phyloP scores from a whole-genome alignment of 2,888 invertebrate species.

The Thymelicus lineola region DNA sequence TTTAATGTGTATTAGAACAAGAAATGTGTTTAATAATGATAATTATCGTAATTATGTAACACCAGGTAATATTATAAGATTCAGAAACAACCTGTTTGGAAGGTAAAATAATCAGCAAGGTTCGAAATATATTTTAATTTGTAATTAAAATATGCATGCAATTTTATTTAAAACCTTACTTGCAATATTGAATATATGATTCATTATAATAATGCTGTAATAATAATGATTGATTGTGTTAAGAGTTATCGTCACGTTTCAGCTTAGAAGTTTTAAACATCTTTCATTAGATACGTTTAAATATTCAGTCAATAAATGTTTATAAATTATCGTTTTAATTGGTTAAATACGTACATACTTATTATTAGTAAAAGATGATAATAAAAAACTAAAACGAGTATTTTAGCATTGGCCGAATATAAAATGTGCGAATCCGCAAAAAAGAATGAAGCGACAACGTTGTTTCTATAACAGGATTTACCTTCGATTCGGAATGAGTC shows the following conservation, averaged over 20 bases:
- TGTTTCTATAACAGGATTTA: constrained; percentile 30
- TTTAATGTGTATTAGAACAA: no score
- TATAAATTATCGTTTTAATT: constrained; percentile 10
- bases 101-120: no score
- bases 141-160: no score
- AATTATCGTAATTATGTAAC: no score
- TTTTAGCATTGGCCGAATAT: neutral
- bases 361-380: neutral
- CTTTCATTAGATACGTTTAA: neutral
- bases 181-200: neutral
- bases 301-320: constrained; percentile 21
- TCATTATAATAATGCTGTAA: constrained; percentile 11
- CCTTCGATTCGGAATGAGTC: constrained; percentile 34
- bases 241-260: constrained; percentile 39
- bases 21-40: no score
- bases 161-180: neutral
- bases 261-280: constrained; percentile 16
- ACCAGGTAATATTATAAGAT: no score
- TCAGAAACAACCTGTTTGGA: no score
- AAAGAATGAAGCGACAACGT: constrained; percentile 11
- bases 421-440: neutral
- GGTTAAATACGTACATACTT: neutral
- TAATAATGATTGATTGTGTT: constrained; percentile 19
- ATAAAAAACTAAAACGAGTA: neutral
- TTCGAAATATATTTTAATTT: no score